Conservation (phyloP, 2,113 vertebrate genomes). For the Albula goreensis region DNA sequence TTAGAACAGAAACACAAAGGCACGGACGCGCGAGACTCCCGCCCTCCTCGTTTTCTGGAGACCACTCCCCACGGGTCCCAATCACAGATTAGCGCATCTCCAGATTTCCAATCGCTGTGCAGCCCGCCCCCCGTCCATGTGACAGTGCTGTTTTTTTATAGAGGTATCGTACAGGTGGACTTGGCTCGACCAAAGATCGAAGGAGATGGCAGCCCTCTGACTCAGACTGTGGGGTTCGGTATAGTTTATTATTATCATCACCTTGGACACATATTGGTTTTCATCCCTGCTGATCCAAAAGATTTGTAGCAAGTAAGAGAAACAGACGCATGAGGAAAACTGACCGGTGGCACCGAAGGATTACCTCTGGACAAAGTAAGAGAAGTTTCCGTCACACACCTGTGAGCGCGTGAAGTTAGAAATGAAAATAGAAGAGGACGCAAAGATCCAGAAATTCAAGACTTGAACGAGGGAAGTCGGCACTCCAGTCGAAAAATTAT, state of each 20-base stretch:
- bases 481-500: neutral
- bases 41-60: conserved; percentile 49
- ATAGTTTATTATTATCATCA: neutral
- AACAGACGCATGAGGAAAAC: neutral
- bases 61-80: conserved; percentile 55
- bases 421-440: neutral
- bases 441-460: neutral
- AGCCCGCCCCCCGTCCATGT: conserved; percentile 49
- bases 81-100: conserved; percentile 60
- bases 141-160: conserved; percentile 38
- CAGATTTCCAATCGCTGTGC: conserved; percentile 64
- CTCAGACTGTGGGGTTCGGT: neutral
- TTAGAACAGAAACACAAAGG: conserved; percentile 80
- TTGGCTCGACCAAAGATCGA: neutral
- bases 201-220: neutral
- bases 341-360: neutral
- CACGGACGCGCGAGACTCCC: conserved; percentile 63
- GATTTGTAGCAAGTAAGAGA: neutral
- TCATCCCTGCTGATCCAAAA: neutral
- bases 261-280: neutral
- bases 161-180: conserved; percentile 33
- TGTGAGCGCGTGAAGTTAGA: neutral
- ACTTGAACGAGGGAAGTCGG: neutral
- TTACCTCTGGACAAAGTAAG: neutral
- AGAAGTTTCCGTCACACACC: neutral